These are phyloP conservation scores for Alca torda DNA, from an alignment of 2,797 vertebrate species.

Conservation along the genomic window DNA sequence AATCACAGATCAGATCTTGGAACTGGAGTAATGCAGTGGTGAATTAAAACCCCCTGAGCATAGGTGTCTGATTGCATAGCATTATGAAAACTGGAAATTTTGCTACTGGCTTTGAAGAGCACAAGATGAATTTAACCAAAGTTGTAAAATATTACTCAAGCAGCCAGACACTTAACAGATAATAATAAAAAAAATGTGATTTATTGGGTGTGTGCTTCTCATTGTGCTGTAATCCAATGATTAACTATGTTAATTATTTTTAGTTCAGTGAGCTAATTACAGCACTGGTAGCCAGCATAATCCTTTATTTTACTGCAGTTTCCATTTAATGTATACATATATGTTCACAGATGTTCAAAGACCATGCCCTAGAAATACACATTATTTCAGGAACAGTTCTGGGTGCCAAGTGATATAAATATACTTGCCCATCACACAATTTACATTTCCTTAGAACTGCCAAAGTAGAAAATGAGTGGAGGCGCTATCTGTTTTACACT, in stretches of 20 bases:
- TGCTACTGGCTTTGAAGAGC: constrained; percentile 35
- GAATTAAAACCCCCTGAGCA: constrained; percentile 32
- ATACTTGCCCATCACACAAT: neutral
- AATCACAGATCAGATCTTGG: constrained; percentile 1
- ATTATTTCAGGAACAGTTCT: neutral
- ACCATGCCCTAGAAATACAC: neutral
- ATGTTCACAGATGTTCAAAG: neutral
- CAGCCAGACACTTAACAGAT: constrained; percentile 6
- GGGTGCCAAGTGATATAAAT: neutral
- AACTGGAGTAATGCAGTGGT: neutral
- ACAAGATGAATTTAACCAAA: neutral
- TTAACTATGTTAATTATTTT: constrained; percentile 33
- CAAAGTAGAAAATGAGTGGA: neutral
- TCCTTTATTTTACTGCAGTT: neutral
- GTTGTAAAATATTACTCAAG: constrained; percentile 32
- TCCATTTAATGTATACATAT: neutral
- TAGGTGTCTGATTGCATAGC: constrained; percentile 6
- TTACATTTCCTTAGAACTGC: neutral
- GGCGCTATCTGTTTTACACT: neutral
- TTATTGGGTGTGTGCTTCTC: constrained; percentile 20
- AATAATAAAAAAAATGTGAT: constrained; percentile 15
- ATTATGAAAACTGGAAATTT: constrained; percentile 23
- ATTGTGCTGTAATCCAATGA: neutral
- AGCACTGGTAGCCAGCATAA: neutral
- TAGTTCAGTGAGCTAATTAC: neutral